Percentiles rank a stretch among this genome's conserved stretches.
Conservation (phyloP, 2,888 invertebrate species). For the Apeira syringaria region DNA sequence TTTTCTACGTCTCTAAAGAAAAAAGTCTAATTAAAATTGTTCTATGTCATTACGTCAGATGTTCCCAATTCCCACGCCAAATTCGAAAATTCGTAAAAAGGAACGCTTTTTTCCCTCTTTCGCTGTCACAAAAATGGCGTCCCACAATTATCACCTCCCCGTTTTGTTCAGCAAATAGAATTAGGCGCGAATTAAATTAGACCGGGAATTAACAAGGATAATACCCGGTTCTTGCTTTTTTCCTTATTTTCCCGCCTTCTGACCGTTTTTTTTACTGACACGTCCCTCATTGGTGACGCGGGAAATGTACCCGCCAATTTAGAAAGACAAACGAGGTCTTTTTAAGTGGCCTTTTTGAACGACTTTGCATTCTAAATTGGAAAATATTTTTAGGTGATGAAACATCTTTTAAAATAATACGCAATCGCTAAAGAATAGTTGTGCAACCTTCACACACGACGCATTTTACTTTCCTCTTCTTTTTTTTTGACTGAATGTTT, state of each 20-base stretch:
- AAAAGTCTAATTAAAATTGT: constrained; percentile 23
- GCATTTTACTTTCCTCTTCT: too few relatives aligned
- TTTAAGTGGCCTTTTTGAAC: too few relatives aligned
- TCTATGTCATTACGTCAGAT: constrained; percentile 34
- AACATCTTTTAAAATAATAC: too few relatives aligned
- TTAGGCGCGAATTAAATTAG: constrained; percentile 82
- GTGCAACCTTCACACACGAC: too few relatives aligned
- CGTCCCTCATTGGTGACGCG: constrained; percentile 35
- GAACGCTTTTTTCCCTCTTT: constrained; percentile 51
- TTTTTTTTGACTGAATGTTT: too few relatives aligned
- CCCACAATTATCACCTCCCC: constrained; percentile 80
- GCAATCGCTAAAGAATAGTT: too few relatives aligned
- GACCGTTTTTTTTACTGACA: constrained; percentile 59
- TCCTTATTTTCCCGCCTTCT: constrained; percentile 66
- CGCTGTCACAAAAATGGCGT: constrained; percentile 61
- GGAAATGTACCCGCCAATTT: constrained; percentile 33
- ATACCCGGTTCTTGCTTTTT: constrained; percentile 69
- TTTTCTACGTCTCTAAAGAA: too few relatives aligned
- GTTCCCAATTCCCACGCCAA: constrained; percentile 56
- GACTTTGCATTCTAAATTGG: too few relatives aligned
- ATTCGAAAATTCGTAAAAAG: constrained; percentile 50
- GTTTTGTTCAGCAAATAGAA: constrained; percentile 80
- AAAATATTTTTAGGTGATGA: too few relatives aligned
- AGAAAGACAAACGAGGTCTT: constrained; percentile 24
- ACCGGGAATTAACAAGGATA: constrained; percentile 81